Percentiles rank a stretch among this genome's conserved stretches.
Conservation (phyloP, 2,888 invertebrate genomes). For the Neocrepidodera transversa region DNA sequence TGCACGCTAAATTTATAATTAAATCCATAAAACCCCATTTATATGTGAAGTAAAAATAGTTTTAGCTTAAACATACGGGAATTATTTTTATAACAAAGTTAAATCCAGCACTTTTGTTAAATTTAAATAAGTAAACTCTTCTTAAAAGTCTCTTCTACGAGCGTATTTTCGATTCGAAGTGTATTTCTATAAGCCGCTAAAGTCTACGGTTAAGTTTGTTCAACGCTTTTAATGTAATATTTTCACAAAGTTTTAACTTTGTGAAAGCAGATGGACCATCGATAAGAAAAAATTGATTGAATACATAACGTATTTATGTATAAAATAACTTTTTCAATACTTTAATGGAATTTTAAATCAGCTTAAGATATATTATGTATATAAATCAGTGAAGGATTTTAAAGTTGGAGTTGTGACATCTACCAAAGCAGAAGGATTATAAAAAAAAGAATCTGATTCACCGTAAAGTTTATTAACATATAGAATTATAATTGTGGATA, state of each 20-base stretch:
- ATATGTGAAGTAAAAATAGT: no score
- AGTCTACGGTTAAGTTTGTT: constrained; percentile 17
- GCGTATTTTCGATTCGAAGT: constrained; percentile 14
- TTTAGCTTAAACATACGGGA: no score
- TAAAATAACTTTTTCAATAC: constrained; percentile 40
- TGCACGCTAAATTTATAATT: no score
- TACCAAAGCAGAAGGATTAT: no score
- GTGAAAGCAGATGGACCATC: constrained; percentile 31
- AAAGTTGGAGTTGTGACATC: no score
- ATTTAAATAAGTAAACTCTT: constrained; percentile 15
- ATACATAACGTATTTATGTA: constrained; percentile 45
- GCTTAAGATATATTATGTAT: constrained; percentile 37
- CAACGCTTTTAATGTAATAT: constrained; percentile 30
- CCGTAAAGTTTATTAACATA: no score
- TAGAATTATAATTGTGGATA: no score
- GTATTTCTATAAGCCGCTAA: constrained; percentile 11
- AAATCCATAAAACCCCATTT: no score
- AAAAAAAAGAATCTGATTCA: no score
- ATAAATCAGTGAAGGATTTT: no score
- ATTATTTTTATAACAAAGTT: no score
- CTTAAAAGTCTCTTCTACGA: not conserved
- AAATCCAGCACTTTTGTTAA: no score
- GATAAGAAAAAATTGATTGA: constrained; percentile 44
- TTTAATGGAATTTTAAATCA: constrained; percentile 44
- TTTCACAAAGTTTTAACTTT: constrained; percentile 30